Conservation (phyloP, 2,797 vertebrate genomes). For the Propithecus perrieri region DNA sequence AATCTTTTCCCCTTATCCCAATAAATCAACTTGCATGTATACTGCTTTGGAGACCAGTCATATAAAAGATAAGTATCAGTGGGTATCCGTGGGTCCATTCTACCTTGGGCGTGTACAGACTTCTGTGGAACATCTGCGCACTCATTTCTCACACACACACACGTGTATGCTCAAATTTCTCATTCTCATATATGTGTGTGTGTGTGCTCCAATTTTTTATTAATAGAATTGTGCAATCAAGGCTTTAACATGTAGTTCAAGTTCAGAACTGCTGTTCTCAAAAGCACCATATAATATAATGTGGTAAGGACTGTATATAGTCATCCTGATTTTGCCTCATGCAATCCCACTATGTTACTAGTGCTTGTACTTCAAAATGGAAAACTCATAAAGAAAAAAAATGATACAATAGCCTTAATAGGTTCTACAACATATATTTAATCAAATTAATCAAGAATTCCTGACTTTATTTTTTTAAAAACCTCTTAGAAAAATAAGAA, state of each 20-base stretch:
- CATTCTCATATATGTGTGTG: not conserved
- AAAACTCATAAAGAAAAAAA: not conserved
- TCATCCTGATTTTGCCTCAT: not conserved
- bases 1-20: not conserved
- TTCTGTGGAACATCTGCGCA: not conserved
- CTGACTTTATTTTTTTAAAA: not conserved
- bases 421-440: not conserved
- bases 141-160: not conserved
- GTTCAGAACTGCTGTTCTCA: not conserved
- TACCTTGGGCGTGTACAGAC: not conserved
- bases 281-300: not conserved
- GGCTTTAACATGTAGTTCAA: not conserved
- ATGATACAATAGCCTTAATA: not conserved
- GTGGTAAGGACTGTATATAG: not conserved
- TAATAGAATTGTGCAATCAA: not conserved
- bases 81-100: not conserved
- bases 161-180: not conserved
- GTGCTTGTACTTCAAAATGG: not conserved
- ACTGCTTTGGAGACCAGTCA: not conserved
- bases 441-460: slow-evolving; percentile 19
- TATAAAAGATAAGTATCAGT: not conserved
- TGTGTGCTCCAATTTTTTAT: not conserved
- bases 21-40: not conserved
- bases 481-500: not conserved
- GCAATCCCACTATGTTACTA: not conserved